Evolutionary conservation across 1,140 invertebrate genomes (phyloP).

Genomic region (Eufriesea mexicana): DNA sequence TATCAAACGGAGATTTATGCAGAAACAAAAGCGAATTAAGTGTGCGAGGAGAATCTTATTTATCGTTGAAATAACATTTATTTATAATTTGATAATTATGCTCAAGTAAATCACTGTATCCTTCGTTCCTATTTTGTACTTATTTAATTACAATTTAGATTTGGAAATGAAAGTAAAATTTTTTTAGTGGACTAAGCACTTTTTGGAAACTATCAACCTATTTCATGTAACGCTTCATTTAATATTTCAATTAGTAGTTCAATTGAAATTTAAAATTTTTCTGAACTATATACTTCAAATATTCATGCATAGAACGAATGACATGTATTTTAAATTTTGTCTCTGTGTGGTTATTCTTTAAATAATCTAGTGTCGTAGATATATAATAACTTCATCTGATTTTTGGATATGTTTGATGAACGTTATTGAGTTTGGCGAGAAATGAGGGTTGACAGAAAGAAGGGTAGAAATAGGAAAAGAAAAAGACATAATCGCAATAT

Average conservation of each 20-base stretch:
- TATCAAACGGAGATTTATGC: neutral
- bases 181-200: no score
- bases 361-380: neutral
- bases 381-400: neutral
- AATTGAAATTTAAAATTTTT: no score
- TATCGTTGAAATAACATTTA: neutral
- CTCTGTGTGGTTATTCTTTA: neutral
- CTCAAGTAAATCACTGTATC: neutral
- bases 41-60: neutral
- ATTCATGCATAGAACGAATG: no score
- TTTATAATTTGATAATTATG: neutral
- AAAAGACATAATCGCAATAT: conserved; percentile 34
- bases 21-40: neutral
- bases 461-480: neutral
- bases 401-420: neutral
- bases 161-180: no score
- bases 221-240: no score
- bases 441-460: neutral
- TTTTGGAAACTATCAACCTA: no score
- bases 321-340: neutral
- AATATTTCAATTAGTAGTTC: no score
- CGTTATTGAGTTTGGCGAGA: neutral
- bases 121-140: neutral
- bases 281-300: no score
- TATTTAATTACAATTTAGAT: neutral